A percentile compares a stretch with the other conserved stretches of the same genome.
Evolutionary conservation across 2,888 invertebrate species (phyloP).

Genomic region (Linnaemya tessellans): DNA sequence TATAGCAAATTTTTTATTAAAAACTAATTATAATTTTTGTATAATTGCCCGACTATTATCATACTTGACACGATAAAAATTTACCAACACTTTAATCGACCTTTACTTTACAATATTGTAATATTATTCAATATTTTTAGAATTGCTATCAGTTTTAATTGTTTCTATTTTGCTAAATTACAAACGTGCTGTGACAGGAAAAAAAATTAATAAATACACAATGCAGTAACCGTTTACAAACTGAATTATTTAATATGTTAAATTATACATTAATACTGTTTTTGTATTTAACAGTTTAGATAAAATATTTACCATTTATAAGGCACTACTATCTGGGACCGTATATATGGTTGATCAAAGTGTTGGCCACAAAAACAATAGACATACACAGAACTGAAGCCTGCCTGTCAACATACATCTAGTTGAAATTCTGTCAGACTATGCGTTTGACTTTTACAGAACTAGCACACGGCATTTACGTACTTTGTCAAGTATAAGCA

Average conservation of each 20-base stretch:
- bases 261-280: constrained; percentile 21
- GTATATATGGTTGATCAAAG: not conserved
- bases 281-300: constrained; percentile 27
- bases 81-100: constrained; percentile 39
- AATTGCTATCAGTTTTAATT: constrained; percentile 46
- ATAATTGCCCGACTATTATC: constrained; percentile 37
- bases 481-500: no score
- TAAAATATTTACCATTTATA: constrained; percentile 45
- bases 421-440: no score
- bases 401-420: no score
- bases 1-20: not conserved
- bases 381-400: not conserved
- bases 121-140: constrained; percentile 39
- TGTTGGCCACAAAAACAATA: not conserved
- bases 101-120: constrained; percentile 41
- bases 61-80: constrained; percentile 54
- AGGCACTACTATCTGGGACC: not conserved
- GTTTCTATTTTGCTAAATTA: constrained; percentile 25
- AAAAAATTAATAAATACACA: constrained; percentile 40
- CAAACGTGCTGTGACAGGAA: constrained; percentile 39
- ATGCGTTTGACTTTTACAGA: no score
- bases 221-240: constrained; percentile 26
- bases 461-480: no score
- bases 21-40: not conserved
- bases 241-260: constrained; percentile 36